These are phyloP conservation scores for Drosophila kikkawai DNA, from an alignment of 1,140 invertebrate species.

Conservation along the genomic window DNA sequence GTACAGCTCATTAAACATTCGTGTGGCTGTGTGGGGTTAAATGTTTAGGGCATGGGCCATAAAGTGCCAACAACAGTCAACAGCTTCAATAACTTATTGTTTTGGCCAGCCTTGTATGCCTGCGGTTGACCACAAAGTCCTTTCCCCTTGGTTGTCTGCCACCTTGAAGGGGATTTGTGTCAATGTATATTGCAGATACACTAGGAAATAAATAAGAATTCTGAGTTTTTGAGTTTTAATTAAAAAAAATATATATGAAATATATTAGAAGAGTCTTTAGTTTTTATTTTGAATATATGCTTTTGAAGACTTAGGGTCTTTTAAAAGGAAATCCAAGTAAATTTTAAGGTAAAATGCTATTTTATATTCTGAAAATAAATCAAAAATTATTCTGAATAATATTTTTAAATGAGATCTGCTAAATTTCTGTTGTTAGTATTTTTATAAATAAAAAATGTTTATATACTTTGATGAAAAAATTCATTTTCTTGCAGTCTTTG, in stretches of 20 bases:
- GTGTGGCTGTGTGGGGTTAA: constrained; percentile 1
- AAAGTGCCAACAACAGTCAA: constrained; percentile 41
- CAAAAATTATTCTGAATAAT: too few species aligned
- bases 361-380: not conserved
- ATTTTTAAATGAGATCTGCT: too few species aligned
- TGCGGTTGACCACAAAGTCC: constrained; percentile 37
- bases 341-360: not conserved
- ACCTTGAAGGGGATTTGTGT: constrained; percentile 22
- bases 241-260: not conserved
- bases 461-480: not conserved
- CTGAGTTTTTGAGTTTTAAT: not conserved
- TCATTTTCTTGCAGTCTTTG: too few species aligned
- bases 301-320: too few species aligned
- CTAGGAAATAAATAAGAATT: not conserved
- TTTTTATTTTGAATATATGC: not conserved
- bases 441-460: not conserved
- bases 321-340: not conserved
- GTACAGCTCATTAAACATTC: constrained; percentile 22
- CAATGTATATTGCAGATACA: constrained; percentile 24
- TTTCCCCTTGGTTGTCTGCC: not conserved
- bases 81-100: constrained; percentile 51
- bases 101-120: constrained; percentile 17
- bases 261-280: accelerated
- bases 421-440: not conserved
- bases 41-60: constrained; percentile 23